These are phyloP conservation scores for Phycodurus eques DNA, from an alignment of 2,113 vertebrate genomes.

Conservation along the genomic window DNA sequence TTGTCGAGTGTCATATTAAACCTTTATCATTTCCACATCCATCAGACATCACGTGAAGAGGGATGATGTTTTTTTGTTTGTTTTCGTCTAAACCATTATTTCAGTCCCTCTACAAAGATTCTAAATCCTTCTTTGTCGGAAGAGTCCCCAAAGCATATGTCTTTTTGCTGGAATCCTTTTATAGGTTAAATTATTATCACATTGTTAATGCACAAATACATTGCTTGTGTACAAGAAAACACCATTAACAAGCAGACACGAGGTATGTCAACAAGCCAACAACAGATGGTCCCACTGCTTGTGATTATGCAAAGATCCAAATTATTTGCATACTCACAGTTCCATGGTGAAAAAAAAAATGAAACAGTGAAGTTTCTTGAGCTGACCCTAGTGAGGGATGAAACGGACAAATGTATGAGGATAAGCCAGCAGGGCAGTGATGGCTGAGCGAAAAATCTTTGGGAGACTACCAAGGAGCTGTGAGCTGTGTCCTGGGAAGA, in stretches of 20 bases:
- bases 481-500: slow-evolving; percentile 47
- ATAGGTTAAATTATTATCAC: slow-evolving; percentile 74
- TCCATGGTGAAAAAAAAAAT: slow-evolving; percentile 37
- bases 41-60: slow-evolving; percentile 7
- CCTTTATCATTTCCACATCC: slow-evolving; percentile 55
- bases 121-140: slow-evolving; percentile 62
- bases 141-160: slow-evolving; percentile 68
- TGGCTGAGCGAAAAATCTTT: slow-evolving; percentile 41
- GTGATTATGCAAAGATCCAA: slow-evolving; percentile 75
- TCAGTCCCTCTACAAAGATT: slow-evolving; percentile 43
- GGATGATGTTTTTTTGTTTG: slow-evolving; percentile 26
- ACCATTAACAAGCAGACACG: slow-evolving; percentile 72
- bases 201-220: slow-evolving; percentile 74
- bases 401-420: slow-evolving; percentile 32
- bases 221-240: slow-evolving; percentile 72
- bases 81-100: slow-evolving; percentile 21
- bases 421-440: slow-evolving; percentile 35
- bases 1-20: slow-evolving; percentile 46
- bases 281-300: slow-evolving; percentile 79
- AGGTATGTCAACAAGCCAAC: slow-evolving; percentile 77
- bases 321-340: slow-evolving; percentile 71
- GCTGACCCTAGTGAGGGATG: slow-evolving; percentile 58
- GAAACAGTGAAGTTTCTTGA: slow-evolving; percentile 42
- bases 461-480: slow-evolving; percentile 45
- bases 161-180: slow-evolving; percentile 44